These are phyloP conservation scores for Pseudomugil gertrudae DNA, from an alignment of 2,797 vertebrate species.

Conservation along the genomic window DNA sequence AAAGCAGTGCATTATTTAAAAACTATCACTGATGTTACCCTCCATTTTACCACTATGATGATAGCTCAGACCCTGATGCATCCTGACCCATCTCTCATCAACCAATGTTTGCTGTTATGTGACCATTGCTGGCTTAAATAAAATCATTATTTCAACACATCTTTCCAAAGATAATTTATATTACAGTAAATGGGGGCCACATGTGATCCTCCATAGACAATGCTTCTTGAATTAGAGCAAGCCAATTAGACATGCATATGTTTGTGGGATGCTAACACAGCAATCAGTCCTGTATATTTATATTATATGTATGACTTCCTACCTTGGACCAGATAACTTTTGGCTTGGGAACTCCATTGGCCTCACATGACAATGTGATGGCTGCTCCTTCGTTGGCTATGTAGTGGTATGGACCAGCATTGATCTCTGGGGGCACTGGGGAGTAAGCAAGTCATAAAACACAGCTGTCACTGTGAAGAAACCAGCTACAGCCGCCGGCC, in stretches of 20 bases:
- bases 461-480: conserved; percentile 69
- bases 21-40: not conserved
- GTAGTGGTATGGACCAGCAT: conserved; percentile 81
- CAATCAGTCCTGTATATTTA: conserved; percentile 32
- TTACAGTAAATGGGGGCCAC: conserved; percentile 31
- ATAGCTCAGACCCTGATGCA: not conserved
- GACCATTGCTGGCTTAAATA: not conserved
- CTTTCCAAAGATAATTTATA: not conserved
- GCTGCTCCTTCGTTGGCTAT: conserved; percentile 84
- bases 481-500: conserved; percentile 38
- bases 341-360: conserved; percentile 85
- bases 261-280: conserved; percentile 34
- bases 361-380: conserved; percentile 83
- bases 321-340: conserved; percentile 91
- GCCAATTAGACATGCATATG: conserved; percentile 35
- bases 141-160: not conserved
- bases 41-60: not conserved
- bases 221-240: conserved; percentile 29
- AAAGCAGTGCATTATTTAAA: not conserved
- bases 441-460: conserved; percentile 62
- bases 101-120: not conserved
- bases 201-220: conserved; percentile 28
- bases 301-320: conserved; percentile 38
- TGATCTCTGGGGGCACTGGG: conserved; percentile 90
- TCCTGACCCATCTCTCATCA: not conserved